Percentiles rank a stretch among this genome's conserved stretches.
These are phyloP conservation scores for Bemisia tabaci DNA, from an alignment of 1,140 invertebrate species.

Conservation along the genomic window DNA sequence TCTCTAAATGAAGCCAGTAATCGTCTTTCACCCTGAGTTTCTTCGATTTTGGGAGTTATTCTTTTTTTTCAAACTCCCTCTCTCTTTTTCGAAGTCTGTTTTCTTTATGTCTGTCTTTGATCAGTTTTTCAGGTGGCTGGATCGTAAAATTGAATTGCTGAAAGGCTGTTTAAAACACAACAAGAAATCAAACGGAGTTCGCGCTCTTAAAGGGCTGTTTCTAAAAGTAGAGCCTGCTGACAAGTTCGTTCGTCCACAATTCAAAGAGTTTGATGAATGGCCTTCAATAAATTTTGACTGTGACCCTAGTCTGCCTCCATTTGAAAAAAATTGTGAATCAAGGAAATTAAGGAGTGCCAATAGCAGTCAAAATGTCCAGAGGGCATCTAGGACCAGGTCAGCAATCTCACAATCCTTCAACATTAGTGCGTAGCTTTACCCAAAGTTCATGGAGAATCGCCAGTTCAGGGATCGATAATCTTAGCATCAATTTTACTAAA, in stretches of 20 bases:
- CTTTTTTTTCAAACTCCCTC: too few species aligned
- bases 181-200: constrained; percentile 2
- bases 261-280: constrained; percentile 17
- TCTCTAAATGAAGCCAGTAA: too few species aligned
- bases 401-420: too few species aligned
- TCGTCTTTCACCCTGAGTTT: too few species aligned
- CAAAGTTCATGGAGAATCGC: too few species aligned
- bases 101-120: background rate
- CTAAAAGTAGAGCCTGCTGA: constrained; percentile 18
- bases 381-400: constrained; percentile 1
- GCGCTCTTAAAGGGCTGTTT: constrained; percentile 14
- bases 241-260: constrained; percentile 15
- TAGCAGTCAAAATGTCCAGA: constrained; percentile 4
- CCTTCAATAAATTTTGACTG: constrained; percentile 14
- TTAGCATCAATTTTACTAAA: too few species aligned
- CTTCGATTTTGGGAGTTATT: too few species aligned
- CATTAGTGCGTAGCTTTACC: too few species aligned
- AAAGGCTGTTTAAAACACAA: background rate
- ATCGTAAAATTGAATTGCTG: constrained; percentile 12
- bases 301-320: constrained; percentile 8
- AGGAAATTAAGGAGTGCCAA: background rate
- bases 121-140: constrained; percentile 16
- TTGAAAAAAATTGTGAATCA: constrained; percentile 5
- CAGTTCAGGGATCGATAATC: too few species aligned
- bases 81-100: background rate